These are phyloP conservation scores for Drosophila neonasuta DNA, from an alignment of 2,888 invertebrate genomes.

Conservation along the genomic window DNA sequence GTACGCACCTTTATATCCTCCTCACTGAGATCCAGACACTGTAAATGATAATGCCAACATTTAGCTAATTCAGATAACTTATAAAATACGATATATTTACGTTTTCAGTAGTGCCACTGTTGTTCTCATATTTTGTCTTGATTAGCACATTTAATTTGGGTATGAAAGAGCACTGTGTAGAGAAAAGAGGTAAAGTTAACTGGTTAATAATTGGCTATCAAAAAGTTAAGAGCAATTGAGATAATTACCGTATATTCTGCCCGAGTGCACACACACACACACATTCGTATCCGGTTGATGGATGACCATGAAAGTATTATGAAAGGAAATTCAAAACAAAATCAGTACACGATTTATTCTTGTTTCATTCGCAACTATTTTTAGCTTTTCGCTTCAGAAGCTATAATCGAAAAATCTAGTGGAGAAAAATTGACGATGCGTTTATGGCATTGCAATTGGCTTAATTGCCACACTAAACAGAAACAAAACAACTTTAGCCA, in stretches of 20 bases:
- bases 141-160: conserved; percentile 93
- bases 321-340: conserved; percentile 16
- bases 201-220: not conserved
- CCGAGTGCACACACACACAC: conserved; percentile 4
- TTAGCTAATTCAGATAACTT: not conserved
- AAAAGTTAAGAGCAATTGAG: not conserved
- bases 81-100: conserved; percentile 82
- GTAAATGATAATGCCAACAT: conserved; percentile 10
- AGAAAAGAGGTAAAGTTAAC: not conserved
- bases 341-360: conserved; percentile 26
- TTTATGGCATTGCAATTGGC: conserved; percentile 1
- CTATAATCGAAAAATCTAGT: not conserved
- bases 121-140: conserved; percentile 94
- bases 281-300: conserved; percentile 16
- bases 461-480: not conserved
- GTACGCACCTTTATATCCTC: conserved; percentile 88
- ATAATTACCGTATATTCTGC: conserved; percentile 89
- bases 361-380: conserved; percentile 21
- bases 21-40: conserved; percentile 89
- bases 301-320: conserved; percentile 31
- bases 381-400: conserved; percentile 19
- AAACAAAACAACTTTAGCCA: not conserved
- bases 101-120: conserved; percentile 93
- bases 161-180: conserved; percentile 91
- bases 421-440: conserved; percentile 1